A percentile compares a stretch with the other conserved stretches of the same genome.
Conservation (phyloP, 2,113 vertebrate species). For the Cepphus grylle region DNA sequence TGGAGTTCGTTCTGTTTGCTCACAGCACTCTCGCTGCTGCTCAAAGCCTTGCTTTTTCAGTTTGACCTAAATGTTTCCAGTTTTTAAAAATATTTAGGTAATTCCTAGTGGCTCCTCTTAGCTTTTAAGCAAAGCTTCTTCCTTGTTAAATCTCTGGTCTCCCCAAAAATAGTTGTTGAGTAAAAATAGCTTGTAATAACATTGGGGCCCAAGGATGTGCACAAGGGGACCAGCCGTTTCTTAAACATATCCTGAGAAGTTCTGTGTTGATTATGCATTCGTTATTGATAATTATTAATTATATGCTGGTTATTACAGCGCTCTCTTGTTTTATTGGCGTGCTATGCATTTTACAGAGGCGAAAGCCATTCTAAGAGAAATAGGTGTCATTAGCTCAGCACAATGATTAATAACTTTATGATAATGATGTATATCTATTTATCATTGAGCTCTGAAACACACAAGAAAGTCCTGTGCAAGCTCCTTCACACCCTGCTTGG, state of each 20-base stretch:
- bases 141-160: background rate
- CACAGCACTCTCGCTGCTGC: background rate
- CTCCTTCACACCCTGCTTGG: background rate
- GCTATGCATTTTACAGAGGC: background rate
- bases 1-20: background rate
- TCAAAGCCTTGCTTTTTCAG: background rate
- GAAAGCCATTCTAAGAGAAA: slow-evolving; percentile 5
- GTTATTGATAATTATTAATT: slow-evolving; percentile 54
- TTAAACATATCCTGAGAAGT: background rate
- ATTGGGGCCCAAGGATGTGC: background rate
- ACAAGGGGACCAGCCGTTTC: background rate
- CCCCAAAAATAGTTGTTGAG: background rate
- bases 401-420: slow-evolving; percentile 16
- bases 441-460: background rate
- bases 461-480: background rate
- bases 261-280: slow-evolving; percentile 3
- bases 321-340: background rate
- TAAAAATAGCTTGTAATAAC: background rate
- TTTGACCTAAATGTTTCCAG: background rate
- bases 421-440: background rate
- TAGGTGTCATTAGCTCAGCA: background rate
- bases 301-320: background rate
- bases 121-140: background rate
- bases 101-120: background rate
- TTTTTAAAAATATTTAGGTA: background rate